These are phyloP conservation scores for Drosophila triauraria DNA, from an alignment of 1,140 invertebrate species.

Conservation along the genomic window DNA sequence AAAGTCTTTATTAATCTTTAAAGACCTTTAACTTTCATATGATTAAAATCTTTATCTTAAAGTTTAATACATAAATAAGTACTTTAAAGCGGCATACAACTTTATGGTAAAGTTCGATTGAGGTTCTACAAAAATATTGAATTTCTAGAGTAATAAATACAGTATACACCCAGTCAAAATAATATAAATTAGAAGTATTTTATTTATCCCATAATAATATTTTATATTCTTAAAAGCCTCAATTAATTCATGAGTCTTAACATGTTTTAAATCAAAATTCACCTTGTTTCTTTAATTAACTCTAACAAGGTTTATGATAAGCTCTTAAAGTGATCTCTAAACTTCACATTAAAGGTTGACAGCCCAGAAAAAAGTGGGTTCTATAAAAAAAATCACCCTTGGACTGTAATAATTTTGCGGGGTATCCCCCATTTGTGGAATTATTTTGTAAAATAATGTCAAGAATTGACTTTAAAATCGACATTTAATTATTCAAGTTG, in stretches of 20 bases:
- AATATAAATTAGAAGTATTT: no score
- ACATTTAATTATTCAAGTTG: not conserved
- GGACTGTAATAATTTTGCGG: constrained; percentile 2
- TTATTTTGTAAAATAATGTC: not conserved
- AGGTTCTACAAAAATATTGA: not conserved
- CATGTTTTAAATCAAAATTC: no score
- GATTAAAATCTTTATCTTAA: not conserved
- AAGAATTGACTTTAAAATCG: not conserved
- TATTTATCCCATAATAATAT: no score
- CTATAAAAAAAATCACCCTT: not conserved
- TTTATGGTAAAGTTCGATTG: not conserved
- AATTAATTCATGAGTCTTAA: no score
- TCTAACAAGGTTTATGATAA: not conserved
- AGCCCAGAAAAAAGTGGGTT: constrained; percentile 4
- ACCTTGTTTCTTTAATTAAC: not conserved
- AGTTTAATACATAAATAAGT: no score
- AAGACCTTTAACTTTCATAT: no score
- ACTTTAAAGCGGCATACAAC: no score
- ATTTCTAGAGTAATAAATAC: not conserved
- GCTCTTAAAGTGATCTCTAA: not conserved
- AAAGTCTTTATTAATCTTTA: no score
- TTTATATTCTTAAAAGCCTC: no score
- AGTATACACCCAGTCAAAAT: no score
- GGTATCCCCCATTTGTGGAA: not conserved
- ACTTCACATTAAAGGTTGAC: not conserved